A percentile compares a stretch with the other conserved stretches of the same genome.
phyloP scores from a whole-genome alignment of 2,888 invertebrate species.

The Cryptus armator region DNA sequence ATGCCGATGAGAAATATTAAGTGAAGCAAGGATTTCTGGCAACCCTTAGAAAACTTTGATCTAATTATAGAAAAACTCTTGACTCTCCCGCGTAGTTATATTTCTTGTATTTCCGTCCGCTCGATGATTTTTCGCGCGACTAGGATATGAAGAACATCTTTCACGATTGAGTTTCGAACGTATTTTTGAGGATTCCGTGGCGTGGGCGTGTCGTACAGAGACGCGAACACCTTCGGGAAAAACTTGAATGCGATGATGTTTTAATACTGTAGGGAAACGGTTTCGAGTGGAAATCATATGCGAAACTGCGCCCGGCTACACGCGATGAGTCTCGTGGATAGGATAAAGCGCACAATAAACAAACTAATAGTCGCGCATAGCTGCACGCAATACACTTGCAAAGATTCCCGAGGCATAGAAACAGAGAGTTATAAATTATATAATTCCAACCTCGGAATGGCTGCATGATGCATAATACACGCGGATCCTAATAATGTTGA shows the following conservation, averaged over 20 bases:
- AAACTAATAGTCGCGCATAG: slow-evolving; percentile 1
- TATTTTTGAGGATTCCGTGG: too few species aligned
- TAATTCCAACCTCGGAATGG: slow-evolving; percentile 18
- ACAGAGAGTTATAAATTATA: neutral
- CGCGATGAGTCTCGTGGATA: too few species aligned
- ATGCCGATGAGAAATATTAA: slow-evolving; percentile 24
- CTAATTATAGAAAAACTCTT: slow-evolving; percentile 59
- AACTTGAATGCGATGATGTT: too few species aligned
- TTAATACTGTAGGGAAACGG: too few species aligned
- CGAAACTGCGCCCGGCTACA: too few species aligned
- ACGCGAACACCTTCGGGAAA: too few species aligned
- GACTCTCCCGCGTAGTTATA: slow-evolving; percentile 33
- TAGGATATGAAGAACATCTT: too few species aligned
- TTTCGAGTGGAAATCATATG: too few species aligned
- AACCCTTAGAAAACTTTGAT: slow-evolving; percentile 42
- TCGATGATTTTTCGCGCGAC: slow-evolving; percentile 8
- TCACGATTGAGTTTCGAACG: too few species aligned
- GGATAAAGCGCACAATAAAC: too few species aligned
- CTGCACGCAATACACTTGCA: slow-evolving; percentile 19
- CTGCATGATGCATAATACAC: neutral
- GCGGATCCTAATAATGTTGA: neutral
- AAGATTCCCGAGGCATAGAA: neutral
- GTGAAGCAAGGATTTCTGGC: slow-evolving; percentile 62
- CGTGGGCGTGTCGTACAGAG: too few species aligned
- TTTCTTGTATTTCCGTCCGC: slow-evolving; percentile 52